A percentile compares a stretch with the other conserved stretches of the same genome.
Evolutionary conservation across 1,140 invertebrate genomes (phyloP).

Genomic region (Apocrypta bakeri): DNA sequence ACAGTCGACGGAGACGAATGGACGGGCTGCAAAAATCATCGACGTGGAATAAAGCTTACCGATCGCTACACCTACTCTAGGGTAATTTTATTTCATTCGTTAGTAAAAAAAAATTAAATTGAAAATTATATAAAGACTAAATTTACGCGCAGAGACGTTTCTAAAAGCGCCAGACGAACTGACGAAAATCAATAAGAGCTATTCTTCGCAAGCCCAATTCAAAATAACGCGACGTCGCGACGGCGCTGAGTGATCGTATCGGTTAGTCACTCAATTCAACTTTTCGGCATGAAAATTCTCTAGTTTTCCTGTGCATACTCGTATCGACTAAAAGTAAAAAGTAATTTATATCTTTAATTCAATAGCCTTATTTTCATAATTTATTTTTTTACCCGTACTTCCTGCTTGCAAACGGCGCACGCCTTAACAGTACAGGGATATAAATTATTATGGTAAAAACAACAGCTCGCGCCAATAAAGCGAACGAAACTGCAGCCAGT

Average conservation of each 20-base stretch:
- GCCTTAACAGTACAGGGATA: too few species aligned
- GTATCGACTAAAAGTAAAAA: too few species aligned
- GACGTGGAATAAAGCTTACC: neutral
- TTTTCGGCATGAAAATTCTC: neutral
- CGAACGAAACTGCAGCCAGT: neutral
- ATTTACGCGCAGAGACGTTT: neutral
- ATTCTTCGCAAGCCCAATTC: conserved; percentile 52
- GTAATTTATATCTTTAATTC: too few species aligned
- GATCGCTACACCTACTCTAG: neutral
- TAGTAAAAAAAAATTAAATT: too few species aligned
- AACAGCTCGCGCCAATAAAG: too few species aligned
- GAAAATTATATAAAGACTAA: neutral
- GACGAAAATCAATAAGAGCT: conserved; percentile 60
- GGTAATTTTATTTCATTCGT: conserved; percentile 1
- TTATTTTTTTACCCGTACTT: too few species aligned
- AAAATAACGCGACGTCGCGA: conserved; percentile 64
- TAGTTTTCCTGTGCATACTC: too few species aligned
- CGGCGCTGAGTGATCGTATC: conserved; percentile 61
- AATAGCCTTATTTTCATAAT: too few species aligned
- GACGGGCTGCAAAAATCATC: neutral
- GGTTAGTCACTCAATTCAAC: neutral
- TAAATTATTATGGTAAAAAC: too few species aligned
- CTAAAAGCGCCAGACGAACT: neutral
- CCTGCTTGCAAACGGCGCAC: too few species aligned
- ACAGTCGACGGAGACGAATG: conserved; percentile 23